Evolutionary conservation across 2,797 vertebrate species (phyloP).

Genomic region (Sebastes trivittatus): DNA sequence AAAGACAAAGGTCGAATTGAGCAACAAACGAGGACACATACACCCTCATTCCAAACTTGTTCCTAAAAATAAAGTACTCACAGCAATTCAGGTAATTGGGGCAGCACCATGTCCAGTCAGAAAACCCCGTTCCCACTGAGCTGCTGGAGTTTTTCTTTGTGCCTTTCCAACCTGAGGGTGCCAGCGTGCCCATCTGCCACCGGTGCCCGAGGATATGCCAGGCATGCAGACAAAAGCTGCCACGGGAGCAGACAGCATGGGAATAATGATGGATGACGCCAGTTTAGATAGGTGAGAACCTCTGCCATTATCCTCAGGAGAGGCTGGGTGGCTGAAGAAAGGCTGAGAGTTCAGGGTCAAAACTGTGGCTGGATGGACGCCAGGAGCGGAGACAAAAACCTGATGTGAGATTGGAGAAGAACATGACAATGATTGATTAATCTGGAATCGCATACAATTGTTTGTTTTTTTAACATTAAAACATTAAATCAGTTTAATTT

Average conservation of each 20-base stretch:
- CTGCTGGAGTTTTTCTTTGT: constrained; percentile 47
- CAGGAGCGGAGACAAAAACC: constrained; percentile 16
- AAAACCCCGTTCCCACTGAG: constrained; percentile 20
- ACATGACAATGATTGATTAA: not conserved
- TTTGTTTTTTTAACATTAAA: not conserved
- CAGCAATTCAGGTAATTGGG: constrained; percentile 45
- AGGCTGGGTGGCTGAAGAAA: constrained; percentile 25
- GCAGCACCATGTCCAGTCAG: constrained; percentile 36
- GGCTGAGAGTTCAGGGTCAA: constrained; percentile 43
- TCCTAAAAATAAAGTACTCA: constrained; percentile 46
- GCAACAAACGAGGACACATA: not conserved
- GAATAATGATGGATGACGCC: constrained; percentile 65
- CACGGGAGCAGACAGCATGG: constrained; percentile 41
- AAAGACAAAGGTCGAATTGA: not conserved
- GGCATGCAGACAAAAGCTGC: constrained; percentile 67
- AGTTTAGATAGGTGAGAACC: constrained; percentile 43
- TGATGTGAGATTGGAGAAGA: not conserved
- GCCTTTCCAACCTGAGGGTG: constrained; percentile 23
- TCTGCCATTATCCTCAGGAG: constrained; percentile 35
- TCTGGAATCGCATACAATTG: not conserved
- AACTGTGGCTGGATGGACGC: constrained; percentile 29
- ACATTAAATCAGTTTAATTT: not conserved
- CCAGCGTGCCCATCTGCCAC: constrained; percentile 68
- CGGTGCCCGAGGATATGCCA: constrained; percentile 55
- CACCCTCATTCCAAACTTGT: constrained; percentile 3